Base-by-base conservation (phyloP, 2,113 vertebrate genomes). In the Labeo catla region DNA sequence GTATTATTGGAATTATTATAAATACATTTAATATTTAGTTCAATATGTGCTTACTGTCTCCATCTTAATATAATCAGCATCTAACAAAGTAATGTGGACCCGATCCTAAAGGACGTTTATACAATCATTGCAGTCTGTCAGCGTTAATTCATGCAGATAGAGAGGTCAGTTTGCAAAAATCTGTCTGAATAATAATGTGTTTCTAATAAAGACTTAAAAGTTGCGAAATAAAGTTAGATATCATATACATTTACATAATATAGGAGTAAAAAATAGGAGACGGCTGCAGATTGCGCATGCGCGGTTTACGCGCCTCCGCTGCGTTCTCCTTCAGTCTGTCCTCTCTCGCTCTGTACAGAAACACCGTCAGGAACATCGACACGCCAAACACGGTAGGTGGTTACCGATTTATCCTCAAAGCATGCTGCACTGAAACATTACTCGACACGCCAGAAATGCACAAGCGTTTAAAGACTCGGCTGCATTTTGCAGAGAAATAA, bases 301-400 rank as follows among this genome's bases (percentile, higher is more conserved):
- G 10, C 92, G 88, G 88, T 90, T 0, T 28, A 28, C 15, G 78
- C 76, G 43, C n/a, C 36, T 68, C 28, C 28, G 28, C 28, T 2
- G 28, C 28, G 92, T 87, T 94, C 92, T 91, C 91, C 93, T 95
- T 94, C 93, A 92, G 87, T 36, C 90, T 90, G 90, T n/a, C 83
- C 92, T 87, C 86, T 86, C 90, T 89, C 89, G 82, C 86, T 79
- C 28, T 28, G 34, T 28, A 49, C 77, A 15, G 28, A 84, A 34
- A 86, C 84, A n/a, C 61, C 74, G 77, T 52, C 39, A 47, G 63
- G 54, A 76, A 49, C 57, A 66, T 66, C 70, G 82, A 82, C 80
- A 77, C 86, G 87, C 63, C 74, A 73, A 66, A 88, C 57, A 89
- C 93, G 93, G 93, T 95, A 92, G 84, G 91, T 45, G 36, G 74